Conservation (phyloP, 2,888 invertebrate genomes). For the Hoplodrina blanda region DNA sequence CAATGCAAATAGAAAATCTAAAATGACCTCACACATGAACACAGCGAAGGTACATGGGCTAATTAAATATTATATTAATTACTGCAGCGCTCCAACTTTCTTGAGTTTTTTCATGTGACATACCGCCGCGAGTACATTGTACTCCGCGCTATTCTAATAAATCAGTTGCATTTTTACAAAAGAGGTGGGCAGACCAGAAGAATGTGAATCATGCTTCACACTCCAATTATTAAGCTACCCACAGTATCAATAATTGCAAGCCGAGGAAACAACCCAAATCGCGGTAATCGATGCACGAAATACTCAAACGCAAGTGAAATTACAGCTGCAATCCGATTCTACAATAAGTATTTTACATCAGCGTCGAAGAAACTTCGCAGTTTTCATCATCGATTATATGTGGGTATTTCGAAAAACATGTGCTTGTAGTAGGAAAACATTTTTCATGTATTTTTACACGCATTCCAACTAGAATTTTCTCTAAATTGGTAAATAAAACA, state of each 20-base stretch:
- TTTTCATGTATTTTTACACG: conserved; percentile 50
- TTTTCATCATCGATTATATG: conserved; percentile 68
- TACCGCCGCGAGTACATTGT: conserved; percentile 31
- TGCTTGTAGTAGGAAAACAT: conserved; percentile 51
- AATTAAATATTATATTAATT: conserved; percentile 42
- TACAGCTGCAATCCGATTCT: conserved; percentile 67
- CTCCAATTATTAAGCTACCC: conserved; percentile 87
- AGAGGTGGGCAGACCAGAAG: conserved; percentile 81
- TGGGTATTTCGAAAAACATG: conserved; percentile 81
- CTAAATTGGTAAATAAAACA: conserved; percentile 77
- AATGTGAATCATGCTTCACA: conserved; percentile 89
- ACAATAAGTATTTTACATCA: conserved; percentile 54
- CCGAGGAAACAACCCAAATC: conserved; percentile 84
- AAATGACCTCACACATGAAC: conserved; percentile 67
- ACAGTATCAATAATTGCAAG: conserved; percentile 85
- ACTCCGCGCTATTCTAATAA: conserved; percentile 64
- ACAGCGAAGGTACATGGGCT: conserved; percentile 60
- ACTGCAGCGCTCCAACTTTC: conserved; percentile 32
- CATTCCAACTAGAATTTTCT: conserved; percentile 63
- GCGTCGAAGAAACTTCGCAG: conserved; percentile 57
- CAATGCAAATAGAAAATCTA: conserved; percentile 75
- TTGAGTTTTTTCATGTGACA: conserved; percentile 33
- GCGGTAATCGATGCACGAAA: conserved; percentile 83
- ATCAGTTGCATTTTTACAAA: conserved; percentile 81
- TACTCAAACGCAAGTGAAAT: conserved; percentile 82